Conservation (phyloP, 2,888 invertebrate genomes). For the Pseudoips prasinana region DNA sequence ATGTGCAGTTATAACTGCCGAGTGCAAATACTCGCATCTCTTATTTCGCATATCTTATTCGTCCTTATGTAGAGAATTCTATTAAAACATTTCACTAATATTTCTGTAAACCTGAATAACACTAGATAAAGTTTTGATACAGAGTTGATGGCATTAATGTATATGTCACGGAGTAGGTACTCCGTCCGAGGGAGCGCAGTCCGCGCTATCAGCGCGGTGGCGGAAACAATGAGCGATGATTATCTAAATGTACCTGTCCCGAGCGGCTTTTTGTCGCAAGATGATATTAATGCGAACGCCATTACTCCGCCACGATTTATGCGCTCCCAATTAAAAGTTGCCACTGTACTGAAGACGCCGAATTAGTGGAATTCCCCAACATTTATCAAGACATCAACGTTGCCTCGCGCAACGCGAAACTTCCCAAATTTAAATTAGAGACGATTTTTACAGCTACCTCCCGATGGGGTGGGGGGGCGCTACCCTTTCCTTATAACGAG, state of each 20-base stretch:
- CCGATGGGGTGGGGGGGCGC: slow-evolving; percentile 66
- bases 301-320: slow-evolving; percentile 73
- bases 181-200: too few species aligned
- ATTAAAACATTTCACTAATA: too few species aligned
- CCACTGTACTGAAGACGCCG: slow-evolving; percentile 67
- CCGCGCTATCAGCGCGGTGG: slow-evolving; percentile 12
- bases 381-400: slow-evolving; percentile 82
- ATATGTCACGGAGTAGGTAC: too few species aligned
- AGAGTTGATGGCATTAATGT: too few species aligned
- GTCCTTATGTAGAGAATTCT: too few species aligned
- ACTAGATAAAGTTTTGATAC: too few species aligned
- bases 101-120: too few species aligned
- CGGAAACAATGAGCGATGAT: slow-evolving; percentile 73
- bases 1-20: too few species aligned
- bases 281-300: slow-evolving; percentile 70
- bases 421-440: slow-evolving; percentile 83
- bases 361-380: slow-evolving; percentile 78
- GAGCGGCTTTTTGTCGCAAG: slow-evolving; percentile 68
- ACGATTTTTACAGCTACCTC: slow-evolving; percentile 82
- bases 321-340: slow-evolving; percentile 79
- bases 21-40: too few species aligned
- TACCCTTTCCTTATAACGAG: slow-evolving; percentile 83
- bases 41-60: too few species aligned
- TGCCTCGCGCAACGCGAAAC: slow-evolving; percentile 76
- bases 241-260: slow-evolving; percentile 65